These are phyloP conservation scores for Echinometra lucunter DNA, from an alignment of 53 echinoderm and acorn worm species.

Conservation along the genomic window DNA sequence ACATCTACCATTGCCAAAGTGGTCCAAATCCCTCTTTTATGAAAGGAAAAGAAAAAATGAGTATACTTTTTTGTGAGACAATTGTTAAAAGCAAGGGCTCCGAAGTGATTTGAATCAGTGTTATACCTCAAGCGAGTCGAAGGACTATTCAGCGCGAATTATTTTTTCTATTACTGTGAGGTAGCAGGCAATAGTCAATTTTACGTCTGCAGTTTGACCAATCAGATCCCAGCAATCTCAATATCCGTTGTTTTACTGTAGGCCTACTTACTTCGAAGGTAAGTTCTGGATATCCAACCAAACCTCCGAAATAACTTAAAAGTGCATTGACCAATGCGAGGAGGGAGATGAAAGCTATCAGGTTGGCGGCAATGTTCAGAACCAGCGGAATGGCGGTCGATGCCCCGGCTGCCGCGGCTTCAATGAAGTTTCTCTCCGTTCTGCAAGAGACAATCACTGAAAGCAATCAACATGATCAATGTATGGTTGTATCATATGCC, in stretches of 20 bases:
- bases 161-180: no score
- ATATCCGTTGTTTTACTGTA: background rate
- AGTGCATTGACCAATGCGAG: slow-evolving; percentile 88
- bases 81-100: no score
- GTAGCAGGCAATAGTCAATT: no score
- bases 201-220: background rate
- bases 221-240: background rate
- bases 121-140: no score
- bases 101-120: no score
- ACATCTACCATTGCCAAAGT: no score
- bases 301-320: slow-evolving; percentile 83
- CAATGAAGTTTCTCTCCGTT: slow-evolving; percentile 86
- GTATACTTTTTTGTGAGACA: background rate
- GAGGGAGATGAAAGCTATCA: slow-evolving; percentile 91
- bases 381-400: slow-evolving; percentile 85
- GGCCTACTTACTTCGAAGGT: slow-evolving; percentile 84
- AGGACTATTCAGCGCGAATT: no score
- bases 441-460: no score
- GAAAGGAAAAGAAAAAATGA: background rate
- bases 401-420: slow-evolving; percentile 85
- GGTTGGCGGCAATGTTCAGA: slow-evolving; percentile 92
- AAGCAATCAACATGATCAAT: no score
- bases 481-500: no score
- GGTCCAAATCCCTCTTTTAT: no score
- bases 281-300: slow-evolving; percentile 83